Conservation (phyloP, 1,140 invertebrate genomes). For the Lordiphosa clarofinis region DNA sequence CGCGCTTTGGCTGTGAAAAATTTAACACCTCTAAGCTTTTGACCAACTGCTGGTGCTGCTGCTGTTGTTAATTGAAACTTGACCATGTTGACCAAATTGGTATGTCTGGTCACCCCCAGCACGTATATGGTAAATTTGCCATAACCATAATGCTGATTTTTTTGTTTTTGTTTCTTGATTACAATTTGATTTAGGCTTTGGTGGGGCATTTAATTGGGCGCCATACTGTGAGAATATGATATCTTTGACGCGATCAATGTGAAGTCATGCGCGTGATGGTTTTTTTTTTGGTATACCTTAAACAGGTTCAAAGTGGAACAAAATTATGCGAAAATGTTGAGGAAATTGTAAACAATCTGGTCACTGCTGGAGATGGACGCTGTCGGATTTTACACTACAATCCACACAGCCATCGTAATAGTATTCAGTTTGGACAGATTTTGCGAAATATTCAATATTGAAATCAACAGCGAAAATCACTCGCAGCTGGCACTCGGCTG, state of each 20-base stretch:
- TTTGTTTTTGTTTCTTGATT: constrained; percentile 13
- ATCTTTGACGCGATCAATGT: constrained; percentile 9
- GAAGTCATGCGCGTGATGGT: background rate
- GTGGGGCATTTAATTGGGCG: constrained; percentile 62
- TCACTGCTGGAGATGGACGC: too few relatives aligned
- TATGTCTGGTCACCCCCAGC: constrained; percentile 5
- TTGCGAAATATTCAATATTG: too few relatives aligned
- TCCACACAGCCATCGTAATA: too few relatives aligned
- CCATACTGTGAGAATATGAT: constrained; percentile 57
- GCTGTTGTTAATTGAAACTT: constrained; percentile 68
- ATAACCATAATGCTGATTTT: constrained; percentile 70
- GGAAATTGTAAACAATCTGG: too few relatives aligned
- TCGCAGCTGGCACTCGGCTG: too few relatives aligned
- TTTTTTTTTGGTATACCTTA: constrained; percentile 11
- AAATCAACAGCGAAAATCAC: too few relatives aligned
- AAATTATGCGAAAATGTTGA: too few relatives aligned
- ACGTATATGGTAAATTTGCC: constrained; percentile 74
- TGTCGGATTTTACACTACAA: too few relatives aligned
- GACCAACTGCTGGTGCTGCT: constrained; percentile 24
- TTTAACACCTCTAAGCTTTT: constrained; percentile 39
- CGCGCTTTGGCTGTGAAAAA: constrained; percentile 42
- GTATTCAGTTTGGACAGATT: too few relatives aligned
- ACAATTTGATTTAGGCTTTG: constrained; percentile 74
- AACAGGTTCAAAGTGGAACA: too few relatives aligned
- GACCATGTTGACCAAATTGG: constrained; percentile 75